phyloP scores from a whole-genome alignment of 2,113 vertebrate species.

The Oryzias melastigma region DNA sequence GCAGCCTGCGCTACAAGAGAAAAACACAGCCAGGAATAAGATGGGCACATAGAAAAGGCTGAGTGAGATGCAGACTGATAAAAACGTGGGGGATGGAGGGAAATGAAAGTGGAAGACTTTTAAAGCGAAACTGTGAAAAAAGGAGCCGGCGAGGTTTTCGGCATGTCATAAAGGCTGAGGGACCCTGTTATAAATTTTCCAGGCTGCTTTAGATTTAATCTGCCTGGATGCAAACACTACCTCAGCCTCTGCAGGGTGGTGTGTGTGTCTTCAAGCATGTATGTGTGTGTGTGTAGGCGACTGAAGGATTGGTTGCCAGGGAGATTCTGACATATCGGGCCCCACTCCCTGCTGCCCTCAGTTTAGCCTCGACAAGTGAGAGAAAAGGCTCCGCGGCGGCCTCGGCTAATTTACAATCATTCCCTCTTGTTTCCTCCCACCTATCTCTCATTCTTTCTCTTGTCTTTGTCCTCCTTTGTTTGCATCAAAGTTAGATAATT shows the following conservation, averaged over 20 bases:
- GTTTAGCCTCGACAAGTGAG: constrained; percentile 79
- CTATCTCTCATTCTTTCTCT: constrained; percentile 12
- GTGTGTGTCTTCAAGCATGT: constrained; percentile 19
- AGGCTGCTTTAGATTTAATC: constrained; percentile 65
- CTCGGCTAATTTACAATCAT: constrained; percentile 72
- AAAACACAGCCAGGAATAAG: constrained; percentile 18
- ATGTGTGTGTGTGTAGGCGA: constrained; percentile 50
- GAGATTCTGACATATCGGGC: constrained; percentile 78
- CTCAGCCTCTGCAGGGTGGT: constrained; percentile 44
- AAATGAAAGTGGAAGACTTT: constrained; percentile 8
- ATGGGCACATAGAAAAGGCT: constrained; percentile 16
- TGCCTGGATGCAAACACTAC: constrained; percentile 58
- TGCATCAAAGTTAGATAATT: constrained; percentile 13
- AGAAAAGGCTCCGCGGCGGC: constrained; percentile 62
- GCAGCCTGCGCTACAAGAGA: constrained; percentile 23
- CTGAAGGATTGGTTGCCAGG: constrained; percentile 79
- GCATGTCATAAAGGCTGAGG: constrained; percentile 33
- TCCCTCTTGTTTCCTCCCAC: constrained; percentile 18
- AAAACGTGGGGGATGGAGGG: neutral
- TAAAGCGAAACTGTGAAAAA: constrained; percentile 31
- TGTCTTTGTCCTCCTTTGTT: constrained; percentile 15
- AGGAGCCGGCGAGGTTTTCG: constrained; percentile 34
- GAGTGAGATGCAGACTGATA: constrained; percentile 7
- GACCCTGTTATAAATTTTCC: constrained; percentile 47
- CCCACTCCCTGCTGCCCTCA: constrained; percentile 78